phyloP scores from a whole-genome alignment of 1,140 invertebrate species.

The Cepaea nemoralis region DNA sequence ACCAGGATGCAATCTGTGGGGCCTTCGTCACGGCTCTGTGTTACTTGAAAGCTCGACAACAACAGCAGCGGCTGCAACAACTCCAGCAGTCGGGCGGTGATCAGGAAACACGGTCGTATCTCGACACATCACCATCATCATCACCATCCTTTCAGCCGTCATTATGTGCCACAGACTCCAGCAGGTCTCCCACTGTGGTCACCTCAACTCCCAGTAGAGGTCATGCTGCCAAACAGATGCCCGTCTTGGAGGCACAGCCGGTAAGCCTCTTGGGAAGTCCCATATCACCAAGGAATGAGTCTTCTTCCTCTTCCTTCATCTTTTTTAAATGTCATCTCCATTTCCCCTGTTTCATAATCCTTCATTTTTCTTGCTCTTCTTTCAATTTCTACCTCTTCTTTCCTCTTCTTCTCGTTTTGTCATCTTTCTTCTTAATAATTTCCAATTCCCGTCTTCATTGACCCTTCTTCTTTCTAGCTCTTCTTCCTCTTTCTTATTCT shows the following conservation, averaged over 20 bases:
- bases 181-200: neutral
- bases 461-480: too few relatives aligned
- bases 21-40: constrained; percentile 61
- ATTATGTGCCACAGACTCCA: neutral
- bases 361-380: too few relatives aligned
- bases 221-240: neutral
- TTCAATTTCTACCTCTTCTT: too few relatives aligned
- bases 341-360: too few relatives aligned
- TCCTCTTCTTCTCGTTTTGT: too few relatives aligned
- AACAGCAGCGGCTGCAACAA: neutral
- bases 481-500: too few relatives aligned
- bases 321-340: too few relatives aligned
- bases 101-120: neutral
- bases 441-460: too few relatives aligned
- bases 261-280: neutral
- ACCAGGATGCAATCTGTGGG: constrained; percentile 62
- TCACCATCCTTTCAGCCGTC: neutral
- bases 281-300: too few relatives aligned
- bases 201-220: neutral
- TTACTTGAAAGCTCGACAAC: constrained; percentile 53
- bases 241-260: constrained; percentile 3
- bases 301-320: too few relatives aligned
- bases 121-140: neutral
- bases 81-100: neutral
- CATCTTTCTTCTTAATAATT: too few relatives aligned